Conservation (phyloP, 1,140 invertebrate species). For the Penaeus japonicus region DNA sequence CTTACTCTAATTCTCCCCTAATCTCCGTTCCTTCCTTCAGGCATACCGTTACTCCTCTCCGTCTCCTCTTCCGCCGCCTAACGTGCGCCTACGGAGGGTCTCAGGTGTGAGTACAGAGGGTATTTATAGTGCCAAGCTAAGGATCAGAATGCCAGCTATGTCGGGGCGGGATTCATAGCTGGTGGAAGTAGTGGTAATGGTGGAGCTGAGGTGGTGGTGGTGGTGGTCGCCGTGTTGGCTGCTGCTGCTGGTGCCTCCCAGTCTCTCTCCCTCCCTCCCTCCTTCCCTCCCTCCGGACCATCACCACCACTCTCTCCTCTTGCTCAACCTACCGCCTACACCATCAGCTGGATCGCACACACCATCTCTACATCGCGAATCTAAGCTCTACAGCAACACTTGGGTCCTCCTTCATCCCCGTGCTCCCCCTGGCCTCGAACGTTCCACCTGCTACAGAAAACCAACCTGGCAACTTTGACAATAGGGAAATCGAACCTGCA, state of each 20-base stretch:
- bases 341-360: background rate
- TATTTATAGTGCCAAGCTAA: too few species aligned
- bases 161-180: background rate
- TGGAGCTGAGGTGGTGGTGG: slow-evolving; percentile 15
- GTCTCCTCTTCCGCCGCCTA: too few species aligned
- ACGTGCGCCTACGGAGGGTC: too few species aligned
- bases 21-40: too few species aligned
- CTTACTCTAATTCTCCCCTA: too few species aligned
- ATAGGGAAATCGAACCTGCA: slow-evolving; percentile 7
- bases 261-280: background rate
- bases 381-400: too few species aligned
- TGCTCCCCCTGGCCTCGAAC: background rate
- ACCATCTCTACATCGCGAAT: background rate
- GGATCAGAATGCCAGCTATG: too few species aligned
- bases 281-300: background rate
- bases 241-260: slow-evolving; percentile 35
- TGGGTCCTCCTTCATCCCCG: background rate
- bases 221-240: slow-evolving; percentile 19
- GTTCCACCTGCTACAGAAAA: background rate
- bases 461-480: background rate
- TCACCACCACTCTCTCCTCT: slow-evolving; percentile 19
- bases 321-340: slow-evolving; percentile 19
- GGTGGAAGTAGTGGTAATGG: background rate
- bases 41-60: too few species aligned
- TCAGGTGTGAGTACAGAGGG: too few species aligned